A percentile compares a stretch with the other conserved stretches of the same genome.
phyloP scores from a whole-genome alignment of 2,797 vertebrate genomes.

The Hypotaenidia philippensis region DNA sequence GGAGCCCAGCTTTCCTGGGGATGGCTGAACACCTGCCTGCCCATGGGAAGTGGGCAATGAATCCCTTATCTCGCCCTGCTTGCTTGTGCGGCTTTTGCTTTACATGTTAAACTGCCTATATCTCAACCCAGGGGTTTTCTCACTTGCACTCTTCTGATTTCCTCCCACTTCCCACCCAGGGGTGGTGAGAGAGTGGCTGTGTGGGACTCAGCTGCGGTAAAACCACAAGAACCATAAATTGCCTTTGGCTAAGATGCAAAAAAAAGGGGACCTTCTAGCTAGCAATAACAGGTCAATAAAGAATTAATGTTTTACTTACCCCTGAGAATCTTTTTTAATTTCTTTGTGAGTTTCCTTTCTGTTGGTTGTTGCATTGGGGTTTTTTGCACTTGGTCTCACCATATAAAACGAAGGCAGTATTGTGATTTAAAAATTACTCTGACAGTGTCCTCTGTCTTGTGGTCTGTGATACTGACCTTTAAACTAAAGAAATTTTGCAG shows the following conservation, averaged over 20 bases:
- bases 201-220: too few relatives aligned
- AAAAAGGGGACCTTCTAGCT: neutral
- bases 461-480: neutral
- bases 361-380: accelerated
- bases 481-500: neutral
- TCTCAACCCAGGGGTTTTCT: too few relatives aligned
- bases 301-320: neutral
- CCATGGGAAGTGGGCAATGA: too few relatives aligned
- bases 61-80: too few relatives aligned
- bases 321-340: neutral
- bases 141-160: too few relatives aligned
- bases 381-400: neutral
- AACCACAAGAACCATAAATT: neutral
- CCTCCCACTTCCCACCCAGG: too few relatives aligned
- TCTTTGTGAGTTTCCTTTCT: neutral
- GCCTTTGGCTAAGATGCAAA: neutral
- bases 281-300: neutral
- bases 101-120: too few relatives aligned
- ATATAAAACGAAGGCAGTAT: neutral
- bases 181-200: too few relatives aligned
- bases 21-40: too few relatives aligned
- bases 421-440: neutral
- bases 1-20: too few relatives aligned
- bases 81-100: too few relatives aligned
- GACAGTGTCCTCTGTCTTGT: neutral